A percentile compares a stretch with the other conserved stretches of the same genome.
Evolutionary conservation across 2,113 vertebrate species (phyloP).

Genomic region (Platysteira castanea): DNA sequence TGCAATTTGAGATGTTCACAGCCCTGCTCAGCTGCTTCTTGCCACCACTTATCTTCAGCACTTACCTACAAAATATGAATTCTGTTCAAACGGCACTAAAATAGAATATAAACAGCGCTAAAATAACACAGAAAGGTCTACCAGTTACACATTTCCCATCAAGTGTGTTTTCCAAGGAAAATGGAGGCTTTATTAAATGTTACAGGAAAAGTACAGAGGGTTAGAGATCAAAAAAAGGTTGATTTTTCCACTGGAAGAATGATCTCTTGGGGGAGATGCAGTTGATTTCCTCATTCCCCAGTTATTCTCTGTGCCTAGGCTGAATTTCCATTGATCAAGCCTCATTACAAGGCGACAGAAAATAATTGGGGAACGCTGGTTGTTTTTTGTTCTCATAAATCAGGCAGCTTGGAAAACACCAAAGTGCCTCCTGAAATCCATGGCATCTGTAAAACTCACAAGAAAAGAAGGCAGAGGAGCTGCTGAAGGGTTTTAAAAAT

Average conservation of each 20-base stretch:
- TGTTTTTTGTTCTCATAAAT: conserved; percentile 38
- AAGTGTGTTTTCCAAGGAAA: background rate
- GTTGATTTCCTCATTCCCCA: background rate
- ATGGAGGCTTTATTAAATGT: background rate
- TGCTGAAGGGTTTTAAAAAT: conserved; percentile 11
- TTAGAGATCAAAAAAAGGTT: conserved; percentile 13
- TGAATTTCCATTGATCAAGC: background rate
- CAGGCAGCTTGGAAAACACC: conserved; percentile 23
- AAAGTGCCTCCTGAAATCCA: conserved; percentile 18
- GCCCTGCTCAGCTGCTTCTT: background rate
- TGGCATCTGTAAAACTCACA: background rate
- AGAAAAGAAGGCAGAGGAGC: conserved; percentile 10
- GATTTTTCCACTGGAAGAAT: background rate
- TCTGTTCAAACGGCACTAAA: background rate
- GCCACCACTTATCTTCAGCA: background rate
- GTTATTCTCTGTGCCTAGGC: background rate
- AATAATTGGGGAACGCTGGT: background rate
- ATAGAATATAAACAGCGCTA: background rate
- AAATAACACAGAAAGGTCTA: background rate
- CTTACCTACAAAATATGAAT: background rate
- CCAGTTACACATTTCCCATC: background rate
- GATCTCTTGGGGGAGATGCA: background rate
- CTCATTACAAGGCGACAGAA: background rate
- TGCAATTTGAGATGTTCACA: background rate
- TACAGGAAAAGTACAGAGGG: background rate